These are phyloP conservation scores for Xiphorhynchus elegans DNA, from an alignment of 2,113 vertebrate species.

Conservation along the genomic window DNA sequence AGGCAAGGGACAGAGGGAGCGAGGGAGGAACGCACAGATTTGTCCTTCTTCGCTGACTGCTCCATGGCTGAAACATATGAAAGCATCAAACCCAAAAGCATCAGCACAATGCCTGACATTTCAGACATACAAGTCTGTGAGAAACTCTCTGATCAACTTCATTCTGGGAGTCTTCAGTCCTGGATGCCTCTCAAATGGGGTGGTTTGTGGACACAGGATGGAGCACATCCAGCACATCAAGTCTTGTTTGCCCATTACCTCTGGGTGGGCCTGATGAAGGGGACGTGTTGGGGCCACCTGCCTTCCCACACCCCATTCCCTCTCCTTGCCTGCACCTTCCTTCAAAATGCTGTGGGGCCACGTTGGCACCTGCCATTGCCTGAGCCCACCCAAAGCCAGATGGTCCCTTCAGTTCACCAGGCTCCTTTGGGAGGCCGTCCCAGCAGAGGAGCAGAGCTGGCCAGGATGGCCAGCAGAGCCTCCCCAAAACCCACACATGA, in stretches of 20 bases:
- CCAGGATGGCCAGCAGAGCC: fast-evolving
- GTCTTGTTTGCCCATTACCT: background rate
- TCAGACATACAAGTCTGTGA: background rate
- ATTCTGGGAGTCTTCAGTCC: background rate
- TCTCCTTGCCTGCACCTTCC: background rate
- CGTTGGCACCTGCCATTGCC: background rate
- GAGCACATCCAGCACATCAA: background rate
- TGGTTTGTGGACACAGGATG: background rate
- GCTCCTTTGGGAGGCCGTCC: background rate
- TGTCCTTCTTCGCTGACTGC: background rate
- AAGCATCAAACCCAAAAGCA: background rate
- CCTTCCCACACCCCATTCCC: background rate
- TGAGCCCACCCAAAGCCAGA: background rate
- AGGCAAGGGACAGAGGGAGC: background rate
- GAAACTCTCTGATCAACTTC: background rate
- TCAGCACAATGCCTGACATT: background rate
- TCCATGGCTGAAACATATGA: background rate
- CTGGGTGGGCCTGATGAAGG: background rate
- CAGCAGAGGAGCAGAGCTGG: background rate
- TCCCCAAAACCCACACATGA: fast-evolving
- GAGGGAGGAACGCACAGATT: background rate
- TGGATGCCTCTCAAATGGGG: background rate
- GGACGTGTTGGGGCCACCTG: fast-evolving
- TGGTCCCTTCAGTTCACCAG: background rate
- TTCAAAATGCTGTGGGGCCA: fast-evolving